Base-by-base conservation (phyloP, 1,140 invertebrate species). In the Drosophila jambulina region DNA sequence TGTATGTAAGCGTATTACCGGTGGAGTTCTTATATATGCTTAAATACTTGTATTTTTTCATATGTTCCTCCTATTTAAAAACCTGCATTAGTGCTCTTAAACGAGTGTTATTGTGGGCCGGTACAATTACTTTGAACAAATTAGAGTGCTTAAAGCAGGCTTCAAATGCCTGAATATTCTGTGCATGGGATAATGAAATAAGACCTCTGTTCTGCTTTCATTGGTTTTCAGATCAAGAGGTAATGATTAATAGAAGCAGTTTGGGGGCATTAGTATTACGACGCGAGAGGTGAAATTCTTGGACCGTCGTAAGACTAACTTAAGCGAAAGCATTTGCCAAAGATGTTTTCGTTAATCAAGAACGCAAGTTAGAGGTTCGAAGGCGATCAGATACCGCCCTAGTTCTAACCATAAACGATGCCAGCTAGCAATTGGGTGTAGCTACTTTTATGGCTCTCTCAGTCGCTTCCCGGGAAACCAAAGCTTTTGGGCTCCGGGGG, bases 351-450 rank as follows among this genome's bases (percentile, higher is more conserved):
- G 54, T 63, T 64, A 57, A 46, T 63, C 60, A 70, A 70, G 65
- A 58, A 70, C 64, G 72, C 68, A 76, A 70, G 45, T 70, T 59
- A 63, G 54, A 70, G 67, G 74, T 70, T 76, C 65, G 65, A 75
- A 75, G 65, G 59, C 65, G 59, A 70, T 75, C 65, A 70, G 65
- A 80, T 83, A 83, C 95, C 95, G 95, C 94, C 95, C 94, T 96
- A 96, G 95, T 96, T 96, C 95, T 96, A 95, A 97, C 96, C 95
- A 95, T 96, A 97, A 96, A 96, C 95, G 94, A 96, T 96, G 96
- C 95, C 95, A 95, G 95, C 96, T 95, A 95, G 95, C 94, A 94
- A 96, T 96, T 93, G 93, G 93, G 90, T 93, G 93, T 93, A 91
- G 93, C 93, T 94, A 93, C 91, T 93, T 93, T 91, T 93, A 94